Evolutionary conservation across 1,140 invertebrate genomes (phyloP).

Genomic region (Thrips palmi): DNA sequence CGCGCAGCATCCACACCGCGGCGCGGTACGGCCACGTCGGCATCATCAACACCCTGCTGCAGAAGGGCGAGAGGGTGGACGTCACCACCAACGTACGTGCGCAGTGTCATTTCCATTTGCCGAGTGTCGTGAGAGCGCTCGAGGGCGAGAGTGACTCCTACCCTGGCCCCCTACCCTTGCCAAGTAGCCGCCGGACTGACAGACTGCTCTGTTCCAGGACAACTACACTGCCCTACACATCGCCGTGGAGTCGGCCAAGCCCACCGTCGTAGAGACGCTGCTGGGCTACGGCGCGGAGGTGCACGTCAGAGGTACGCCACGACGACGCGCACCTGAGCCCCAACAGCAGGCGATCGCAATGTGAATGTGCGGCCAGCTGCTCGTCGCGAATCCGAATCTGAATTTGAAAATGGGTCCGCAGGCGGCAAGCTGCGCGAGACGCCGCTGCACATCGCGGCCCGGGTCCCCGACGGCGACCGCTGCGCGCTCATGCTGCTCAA

Average conservation of each 20-base stretch:
- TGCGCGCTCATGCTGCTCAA: slow-evolving; percentile 95
- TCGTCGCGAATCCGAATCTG: too few species aligned
- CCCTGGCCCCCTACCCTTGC: too few species aligned
- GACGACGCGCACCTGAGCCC: too few species aligned
- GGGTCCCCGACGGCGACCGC: slow-evolving; percentile 82
- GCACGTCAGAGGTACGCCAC: slow-evolving; percentile 76
- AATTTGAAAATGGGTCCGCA: too few species aligned
- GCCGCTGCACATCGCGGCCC: slow-evolving; percentile 85
- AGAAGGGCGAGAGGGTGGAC: slow-evolving; percentile 92
- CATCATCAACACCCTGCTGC: slow-evolving; percentile 88
- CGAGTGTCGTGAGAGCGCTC: slow-evolving; percentile 21
- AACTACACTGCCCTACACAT: slow-evolving; percentile 97
- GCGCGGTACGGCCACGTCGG: slow-evolving; percentile 86
- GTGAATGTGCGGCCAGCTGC: too few species aligned
- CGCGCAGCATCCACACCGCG: slow-evolving; percentile 80
- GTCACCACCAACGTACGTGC: slow-evolving; percentile 73
- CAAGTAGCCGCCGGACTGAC: too few species aligned
- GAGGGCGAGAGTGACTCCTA: too few species aligned
- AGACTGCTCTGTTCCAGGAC: slow-evolving; percentile 45
- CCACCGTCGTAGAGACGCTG: slow-evolving; percentile 88
- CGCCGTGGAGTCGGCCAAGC: slow-evolving; percentile 91
- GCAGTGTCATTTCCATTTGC: slow-evolving; percentile 8
- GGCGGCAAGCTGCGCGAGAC: slow-evolving; percentile 74
- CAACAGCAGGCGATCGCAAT: too few species aligned
- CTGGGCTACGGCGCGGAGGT: slow-evolving; percentile 93